These are phyloP conservation scores for Oreochromis tanganicae DNA, from an alignment of 2,113 vertebrate genomes.

Conservation along the genomic window DNA sequence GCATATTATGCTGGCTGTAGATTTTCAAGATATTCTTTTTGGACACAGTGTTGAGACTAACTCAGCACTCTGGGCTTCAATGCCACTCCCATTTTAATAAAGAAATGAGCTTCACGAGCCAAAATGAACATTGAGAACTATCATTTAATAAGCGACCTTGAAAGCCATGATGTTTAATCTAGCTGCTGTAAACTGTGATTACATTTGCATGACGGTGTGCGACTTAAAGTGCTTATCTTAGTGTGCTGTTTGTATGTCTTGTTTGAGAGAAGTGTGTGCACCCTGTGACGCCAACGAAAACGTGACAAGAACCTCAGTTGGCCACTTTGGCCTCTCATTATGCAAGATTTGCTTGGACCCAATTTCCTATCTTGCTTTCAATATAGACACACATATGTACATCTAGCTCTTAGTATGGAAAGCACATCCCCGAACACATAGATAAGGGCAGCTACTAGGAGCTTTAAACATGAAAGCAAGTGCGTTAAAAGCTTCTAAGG, in stretches of 20 bases:
- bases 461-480: background rate
- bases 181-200: background rate
- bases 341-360: conserved; percentile 25
- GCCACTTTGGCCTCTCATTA: conserved; percentile 41
- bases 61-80: background rate
- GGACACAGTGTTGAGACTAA: background rate
- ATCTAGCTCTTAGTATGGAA: background rate
- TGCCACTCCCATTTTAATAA: background rate
- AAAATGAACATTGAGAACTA: background rate
- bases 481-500: background rate
- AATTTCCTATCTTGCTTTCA: background rate
- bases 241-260: background rate
- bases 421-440: background rate
- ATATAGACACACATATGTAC: background rate
- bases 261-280: background rate
- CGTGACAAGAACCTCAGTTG: conserved; percentile 45
- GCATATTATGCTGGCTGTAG: background rate
- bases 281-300: background rate
- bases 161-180: background rate
- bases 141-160: conserved; percentile 15
- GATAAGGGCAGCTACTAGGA: background rate
- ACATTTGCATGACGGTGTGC: background rate
- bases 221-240: background rate
- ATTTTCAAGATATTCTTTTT: background rate
- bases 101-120: background rate